A percentile compares a stretch with the other conserved stretches of the same genome.
These are phyloP conservation scores for Araneus ventricosus DNA, from an alignment of 1,140 invertebrate species.

Conservation along the genomic window DNA sequence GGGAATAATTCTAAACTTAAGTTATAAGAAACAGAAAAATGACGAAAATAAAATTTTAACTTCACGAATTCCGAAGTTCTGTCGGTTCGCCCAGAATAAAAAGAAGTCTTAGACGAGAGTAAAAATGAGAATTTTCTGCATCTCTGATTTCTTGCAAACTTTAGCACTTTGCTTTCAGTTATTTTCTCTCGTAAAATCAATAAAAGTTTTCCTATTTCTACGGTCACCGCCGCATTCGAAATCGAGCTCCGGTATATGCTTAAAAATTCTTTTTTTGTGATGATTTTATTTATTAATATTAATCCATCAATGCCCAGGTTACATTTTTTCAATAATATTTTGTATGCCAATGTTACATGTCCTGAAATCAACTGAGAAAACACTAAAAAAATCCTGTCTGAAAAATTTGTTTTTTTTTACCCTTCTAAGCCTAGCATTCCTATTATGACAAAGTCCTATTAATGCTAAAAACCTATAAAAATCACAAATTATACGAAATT, in stretches of 20 bases:
- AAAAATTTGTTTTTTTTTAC: no score
- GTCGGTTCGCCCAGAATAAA: not conserved
- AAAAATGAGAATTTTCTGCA: slow-evolving; percentile 34
- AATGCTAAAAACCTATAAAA: no score
- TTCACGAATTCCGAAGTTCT: not conserved
- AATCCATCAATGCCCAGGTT: no score
- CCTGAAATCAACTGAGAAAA: no score
- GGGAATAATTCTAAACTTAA: no score
- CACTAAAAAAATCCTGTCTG: no score
- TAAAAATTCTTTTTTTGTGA: not conserved
- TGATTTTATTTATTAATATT: not conserved
- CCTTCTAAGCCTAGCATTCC: no score
- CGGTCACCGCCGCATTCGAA: not conserved
- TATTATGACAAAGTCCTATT: no score
- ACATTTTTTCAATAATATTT: no score
- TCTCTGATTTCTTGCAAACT: not conserved
- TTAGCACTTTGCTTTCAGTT: not conserved
- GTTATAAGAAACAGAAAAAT: not conserved
- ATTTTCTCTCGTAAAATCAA: slow-evolving; percentile 8
- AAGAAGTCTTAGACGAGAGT: not conserved
- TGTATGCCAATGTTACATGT: no score
- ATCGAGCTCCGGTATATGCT: not conserved
- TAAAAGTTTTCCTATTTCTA: not conserved
- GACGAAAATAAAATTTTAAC: not conserved
- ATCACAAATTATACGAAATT: no score